Conservation (phyloP, 2,888 invertebrate species). For the Diarsia rubi region DNA sequence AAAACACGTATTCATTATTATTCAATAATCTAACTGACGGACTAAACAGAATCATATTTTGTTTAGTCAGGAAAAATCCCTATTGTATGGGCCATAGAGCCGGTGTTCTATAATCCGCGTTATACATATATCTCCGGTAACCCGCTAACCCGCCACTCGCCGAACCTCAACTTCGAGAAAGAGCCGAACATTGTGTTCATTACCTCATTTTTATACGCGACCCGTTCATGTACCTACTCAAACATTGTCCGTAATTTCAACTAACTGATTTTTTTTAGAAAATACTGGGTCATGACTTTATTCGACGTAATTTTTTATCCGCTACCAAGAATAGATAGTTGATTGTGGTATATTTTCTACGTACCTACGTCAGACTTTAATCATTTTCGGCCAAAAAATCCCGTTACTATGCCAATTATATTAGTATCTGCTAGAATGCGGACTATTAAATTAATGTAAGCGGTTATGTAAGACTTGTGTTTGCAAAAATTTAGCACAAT, state of each 20-base stretch:
- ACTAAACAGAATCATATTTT: no score
- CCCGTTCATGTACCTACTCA: conserved; percentile 66
- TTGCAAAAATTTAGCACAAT: conserved; percentile 18
- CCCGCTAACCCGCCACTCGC: conserved; percentile 80
- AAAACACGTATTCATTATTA: no score
- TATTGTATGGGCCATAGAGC: conserved; percentile 22
- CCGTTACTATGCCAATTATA: conserved; percentile 5
- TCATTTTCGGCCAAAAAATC: neutral
- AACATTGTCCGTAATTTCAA: conserved; percentile 69
- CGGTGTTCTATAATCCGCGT: conserved; percentile 55
- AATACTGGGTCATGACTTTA: conserved; percentile 69
- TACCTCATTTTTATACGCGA: conserved; percentile 79
- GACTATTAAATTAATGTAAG: conserved; percentile 5
- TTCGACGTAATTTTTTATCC: conserved; percentile 55
- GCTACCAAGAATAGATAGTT: conserved; percentile 24
- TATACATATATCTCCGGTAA: conserved; percentile 71
- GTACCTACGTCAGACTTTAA: conserved; percentile 2
- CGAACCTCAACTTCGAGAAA: conserved; percentile 64
- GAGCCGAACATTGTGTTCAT: conserved; percentile 76
- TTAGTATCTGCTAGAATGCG: neutral
- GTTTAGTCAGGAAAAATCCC: no score
- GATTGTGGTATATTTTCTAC: conserved; percentile 10
- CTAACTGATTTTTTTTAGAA: conserved; percentile 56
- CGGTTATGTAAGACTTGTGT: conserved; percentile 19
- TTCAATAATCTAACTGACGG: no score